A percentile compares a stretch with the other conserved stretches of the same genome.
Conservation (phyloP, 2,888 invertebrate genomes). For the Lasioglossum oenotherae region DNA sequence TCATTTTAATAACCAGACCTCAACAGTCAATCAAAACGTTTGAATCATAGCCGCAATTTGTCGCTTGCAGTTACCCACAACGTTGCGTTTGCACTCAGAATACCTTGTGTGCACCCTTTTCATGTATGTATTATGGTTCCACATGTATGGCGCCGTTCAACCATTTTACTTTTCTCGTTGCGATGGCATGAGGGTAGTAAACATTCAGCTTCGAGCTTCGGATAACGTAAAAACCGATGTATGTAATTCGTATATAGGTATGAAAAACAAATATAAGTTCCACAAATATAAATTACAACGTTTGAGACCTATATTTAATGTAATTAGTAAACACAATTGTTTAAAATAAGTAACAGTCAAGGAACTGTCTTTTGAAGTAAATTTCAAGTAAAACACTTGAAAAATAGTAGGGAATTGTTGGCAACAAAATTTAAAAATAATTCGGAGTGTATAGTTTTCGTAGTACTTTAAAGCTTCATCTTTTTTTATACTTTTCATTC, state of each 20-base stretch:
- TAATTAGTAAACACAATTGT: too few species aligned
- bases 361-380: too few species aligned
- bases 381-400: too few species aligned
- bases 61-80: conserved; percentile 25
- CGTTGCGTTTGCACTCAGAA: neutral
- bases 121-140: conserved; percentile 1
- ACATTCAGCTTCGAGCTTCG: neutral
- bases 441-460: too few species aligned
- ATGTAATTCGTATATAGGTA: neutral
- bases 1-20: neutral
- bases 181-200: neutral
- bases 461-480: too few species aligned
- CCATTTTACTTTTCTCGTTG: neutral
- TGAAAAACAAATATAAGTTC: too few species aligned
- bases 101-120: neutral
- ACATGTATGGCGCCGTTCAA: neutral
- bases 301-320: too few species aligned
- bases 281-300: too few species aligned
- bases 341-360: too few species aligned
- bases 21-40: conserved; percentile 15
- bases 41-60: conserved; percentile 38
- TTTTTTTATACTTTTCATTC: neutral
- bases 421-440: too few species aligned
- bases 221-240: neutral
- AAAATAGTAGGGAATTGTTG: too few species aligned